Evolutionary conservation across 2,113 vertebrate species (phyloP).

Genomic region (Solea solea): DNA sequence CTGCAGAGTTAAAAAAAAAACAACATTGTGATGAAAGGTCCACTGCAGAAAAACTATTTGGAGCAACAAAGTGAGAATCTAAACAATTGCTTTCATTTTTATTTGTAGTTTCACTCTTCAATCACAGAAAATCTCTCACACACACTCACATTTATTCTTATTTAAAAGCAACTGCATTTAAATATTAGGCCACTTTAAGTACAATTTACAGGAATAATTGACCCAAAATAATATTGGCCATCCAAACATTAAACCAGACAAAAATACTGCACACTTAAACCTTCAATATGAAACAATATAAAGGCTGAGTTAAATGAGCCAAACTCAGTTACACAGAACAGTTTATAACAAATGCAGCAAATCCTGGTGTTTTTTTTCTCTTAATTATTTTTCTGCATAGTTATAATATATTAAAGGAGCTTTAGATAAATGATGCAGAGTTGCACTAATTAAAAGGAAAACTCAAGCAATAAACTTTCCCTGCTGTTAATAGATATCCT

Average conservation of each 20-base stretch:
- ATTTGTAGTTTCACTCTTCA: conserved; percentile 36
- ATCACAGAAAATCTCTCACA: conserved; percentile 26
- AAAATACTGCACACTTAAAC: conserved; percentile 29
- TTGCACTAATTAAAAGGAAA: background rate
- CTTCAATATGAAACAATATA: conserved; percentile 22
- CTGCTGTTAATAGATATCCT: background rate
- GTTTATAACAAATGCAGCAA: conserved; percentile 19
- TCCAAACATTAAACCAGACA: conserved; percentile 5
- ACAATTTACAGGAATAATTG: conserved; percentile 23
- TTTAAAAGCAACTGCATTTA: conserved; percentile 51
- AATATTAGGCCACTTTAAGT: conserved; percentile 20
- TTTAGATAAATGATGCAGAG: conserved; percentile 6
- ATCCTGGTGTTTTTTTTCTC: conserved; percentile 18
- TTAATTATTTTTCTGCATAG: conserved; percentile 42
- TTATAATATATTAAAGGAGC: conserved; percentile 27
- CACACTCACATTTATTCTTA: conserved; percentile 28
- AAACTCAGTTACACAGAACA: conserved; percentile 4
- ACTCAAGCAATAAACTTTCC: background rate
- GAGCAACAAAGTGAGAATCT: conserved; percentile 14
- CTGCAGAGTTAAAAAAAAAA: too few relatives aligned
- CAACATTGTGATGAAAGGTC: too few relatives aligned
- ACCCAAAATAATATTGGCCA: conserved; percentile 18
- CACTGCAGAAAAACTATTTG: too few relatives aligned
- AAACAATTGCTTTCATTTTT: conserved; percentile 32
- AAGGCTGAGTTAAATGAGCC: conserved; percentile 5